Conservation (phyloP, 2,113 vertebrate species). For the Nansenia antarctica region DNA sequence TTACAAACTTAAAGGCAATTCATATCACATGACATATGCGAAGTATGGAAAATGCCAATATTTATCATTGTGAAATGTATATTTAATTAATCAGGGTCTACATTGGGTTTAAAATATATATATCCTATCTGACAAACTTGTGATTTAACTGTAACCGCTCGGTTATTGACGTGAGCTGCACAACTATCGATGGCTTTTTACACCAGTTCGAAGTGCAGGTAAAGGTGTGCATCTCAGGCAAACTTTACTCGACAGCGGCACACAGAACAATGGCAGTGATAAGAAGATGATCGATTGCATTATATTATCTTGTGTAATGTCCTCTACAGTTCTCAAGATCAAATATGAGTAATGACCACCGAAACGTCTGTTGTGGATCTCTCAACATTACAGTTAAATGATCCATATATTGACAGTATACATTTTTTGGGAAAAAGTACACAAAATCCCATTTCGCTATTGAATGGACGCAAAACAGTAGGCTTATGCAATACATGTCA, state of each 20-base stretch:
- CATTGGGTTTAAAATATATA: too few species aligned
- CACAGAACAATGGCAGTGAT: constrained; percentile 27
- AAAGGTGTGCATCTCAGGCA: constrained; percentile 32
- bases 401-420: too few species aligned
- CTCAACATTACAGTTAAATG: too few species aligned
- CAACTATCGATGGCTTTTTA: constrained; percentile 11
- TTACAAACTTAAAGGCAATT: too few species aligned
- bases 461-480: too few species aligned
- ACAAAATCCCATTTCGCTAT: too few species aligned
- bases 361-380: background rate
- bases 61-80: too few species aligned
- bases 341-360: background rate
- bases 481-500: too few species aligned
- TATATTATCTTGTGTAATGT: constrained; percentile 30
- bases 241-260: constrained; percentile 24
- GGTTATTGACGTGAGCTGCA: constrained; percentile 43
- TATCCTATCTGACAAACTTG: constrained; percentile 16
- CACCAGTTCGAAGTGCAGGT: constrained; percentile 44
- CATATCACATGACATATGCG: too few species aligned
- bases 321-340: background rate
- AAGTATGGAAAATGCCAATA: too few species aligned
- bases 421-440: too few species aligned
- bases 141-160: constrained; percentile 32
- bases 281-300: constrained; percentile 25
- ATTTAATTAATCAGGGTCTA: too few species aligned